Conservation (phyloP, 2,888 invertebrate species). For the Beris morrisii region DNA sequence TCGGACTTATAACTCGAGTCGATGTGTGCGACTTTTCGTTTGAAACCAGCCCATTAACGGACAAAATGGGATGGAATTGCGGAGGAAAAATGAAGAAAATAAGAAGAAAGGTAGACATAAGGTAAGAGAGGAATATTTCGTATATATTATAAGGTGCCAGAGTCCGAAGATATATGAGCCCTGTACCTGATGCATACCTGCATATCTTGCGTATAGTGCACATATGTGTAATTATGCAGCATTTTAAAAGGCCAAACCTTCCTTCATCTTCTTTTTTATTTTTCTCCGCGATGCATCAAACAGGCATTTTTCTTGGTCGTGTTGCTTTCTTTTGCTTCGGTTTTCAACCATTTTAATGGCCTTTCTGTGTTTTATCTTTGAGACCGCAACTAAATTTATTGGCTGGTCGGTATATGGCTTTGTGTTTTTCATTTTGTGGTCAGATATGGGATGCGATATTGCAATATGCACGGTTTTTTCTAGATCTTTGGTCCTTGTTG, state of each 20-base stretch:
- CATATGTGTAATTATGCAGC: slow-evolving; percentile 37
- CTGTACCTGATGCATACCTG: neutral
- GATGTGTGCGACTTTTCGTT: neutral
- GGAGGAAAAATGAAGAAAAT: slow-evolving; percentile 14
- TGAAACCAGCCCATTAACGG: slow-evolving; percentile 12
- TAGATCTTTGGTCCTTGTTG: too few relatives aligned
- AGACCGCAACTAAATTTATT: slow-evolving; percentile 37
- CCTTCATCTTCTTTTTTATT: slow-evolving; percentile 6
- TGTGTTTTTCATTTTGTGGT: slow-evolving; percentile 24
- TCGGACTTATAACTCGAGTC: slow-evolving; percentile 9
- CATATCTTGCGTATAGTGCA: slow-evolving; percentile 10
- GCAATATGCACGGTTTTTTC: neutral
- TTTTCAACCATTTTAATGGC: slow-evolving; percentile 40
- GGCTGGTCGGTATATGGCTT: slow-evolving; percentile 26
- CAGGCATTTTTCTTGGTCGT: neutral
- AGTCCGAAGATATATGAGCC: slow-evolving; percentile 37
- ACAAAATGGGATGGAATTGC: slow-evolving; percentile 2
- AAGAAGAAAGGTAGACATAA: slow-evolving; percentile 14
- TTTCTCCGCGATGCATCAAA: too few relatives aligned
- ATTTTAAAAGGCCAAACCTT: slow-evolving; percentile 29
- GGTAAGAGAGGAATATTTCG: slow-evolving; percentile 11
- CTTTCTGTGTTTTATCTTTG: slow-evolving; percentile 40
- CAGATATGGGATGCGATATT: slow-evolving; percentile 20
- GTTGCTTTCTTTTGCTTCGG: slow-evolving; percentile 30
- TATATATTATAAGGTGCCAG: slow-evolving; percentile 34